Percentiles rank a stretch among this genome's conserved stretches.
phyloP scores from a whole-genome alignment of 2,797 vertebrate species.

The Macropodus opercularis region DNA sequence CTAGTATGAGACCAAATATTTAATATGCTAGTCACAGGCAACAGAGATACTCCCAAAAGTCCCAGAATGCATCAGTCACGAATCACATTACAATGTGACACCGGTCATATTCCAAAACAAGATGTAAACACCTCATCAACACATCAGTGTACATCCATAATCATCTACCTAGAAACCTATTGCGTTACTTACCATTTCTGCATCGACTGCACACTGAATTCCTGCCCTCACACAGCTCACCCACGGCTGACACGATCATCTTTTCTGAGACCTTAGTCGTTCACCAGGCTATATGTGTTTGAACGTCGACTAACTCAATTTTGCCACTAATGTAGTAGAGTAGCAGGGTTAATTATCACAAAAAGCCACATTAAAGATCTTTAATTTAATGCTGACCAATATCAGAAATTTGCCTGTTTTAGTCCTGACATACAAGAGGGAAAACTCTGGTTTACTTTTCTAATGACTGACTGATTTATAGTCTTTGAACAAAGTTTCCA shows the following conservation, averaged over 20 bases:
- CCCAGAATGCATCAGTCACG: slow-evolving; percentile 40
- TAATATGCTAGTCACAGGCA: slow-evolving; percentile 1
- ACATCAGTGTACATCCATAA: slow-evolving; percentile 29
- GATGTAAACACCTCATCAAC: slow-evolving; percentile 54
- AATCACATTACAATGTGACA: slow-evolving; percentile 27
- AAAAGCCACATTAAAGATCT: too few species aligned
- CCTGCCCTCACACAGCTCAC: slow-evolving; percentile 21
- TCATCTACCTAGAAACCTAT: slow-evolving; percentile 28
- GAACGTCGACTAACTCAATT: too few species aligned
- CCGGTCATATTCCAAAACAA: slow-evolving; percentile 43
- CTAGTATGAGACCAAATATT: slow-evolving; percentile 40
- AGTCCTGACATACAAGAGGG: neutral
- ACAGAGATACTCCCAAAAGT: slow-evolving; percentile 28
- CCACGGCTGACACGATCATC: slow-evolving; percentile 33
- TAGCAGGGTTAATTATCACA: too few species aligned
- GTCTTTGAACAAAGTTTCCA: neutral
- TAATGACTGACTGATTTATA: neutral
- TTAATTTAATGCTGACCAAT: too few species aligned
- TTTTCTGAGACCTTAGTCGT: slow-evolving; percentile 29
- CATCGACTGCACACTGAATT: slow-evolving; percentile 4
- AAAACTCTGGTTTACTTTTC: too few species aligned
- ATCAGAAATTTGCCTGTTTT: too few species aligned
- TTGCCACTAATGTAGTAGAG: too few species aligned
- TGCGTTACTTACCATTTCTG: slow-evolving; percentile 42
- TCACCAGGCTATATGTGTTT: too few species aligned